Evolutionary conservation across 2,797 vertebrate species (phyloP).

Genomic region (Parauchenoglanis ngamensis): DNA sequence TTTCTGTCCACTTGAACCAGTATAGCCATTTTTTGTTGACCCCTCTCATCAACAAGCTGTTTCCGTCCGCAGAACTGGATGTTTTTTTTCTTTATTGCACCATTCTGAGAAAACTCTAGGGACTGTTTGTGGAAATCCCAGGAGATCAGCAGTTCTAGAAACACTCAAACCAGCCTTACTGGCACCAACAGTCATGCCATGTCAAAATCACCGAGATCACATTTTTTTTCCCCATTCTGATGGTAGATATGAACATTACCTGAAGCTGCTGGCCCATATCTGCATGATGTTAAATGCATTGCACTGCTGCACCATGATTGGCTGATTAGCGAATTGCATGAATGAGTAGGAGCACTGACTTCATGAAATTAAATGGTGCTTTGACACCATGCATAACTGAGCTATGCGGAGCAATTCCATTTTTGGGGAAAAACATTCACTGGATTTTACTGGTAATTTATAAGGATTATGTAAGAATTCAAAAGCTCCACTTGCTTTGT

Average conservation of each 20-base stretch:
- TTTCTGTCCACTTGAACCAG: neutral
- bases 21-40: neutral
- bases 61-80: neutral
- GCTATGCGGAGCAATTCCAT: neutral
- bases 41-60: neutral
- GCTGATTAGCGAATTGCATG: neutral
- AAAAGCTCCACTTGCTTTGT: neutral
- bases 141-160: neutral
- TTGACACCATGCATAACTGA: neutral
- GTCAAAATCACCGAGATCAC: neutral
- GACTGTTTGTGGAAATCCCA: neutral
- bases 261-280: neutral
- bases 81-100: neutral
- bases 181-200: neutral
- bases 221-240: neutral
- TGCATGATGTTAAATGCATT: neutral
- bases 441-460: neutral
- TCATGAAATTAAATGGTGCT: neutral
- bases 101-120: too few relatives aligned
- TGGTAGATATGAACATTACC: neutral
- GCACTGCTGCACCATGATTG: neutral
- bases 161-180: neutral
- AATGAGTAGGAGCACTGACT: neutral
- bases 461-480: conserved; percentile 1
- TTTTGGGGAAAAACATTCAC: neutral